A percentile compares a stretch with the other conserved stretches of the same genome.
Conservation (phyloP, 2,113 vertebrate species). For the mouse (Mus musculus) region DNA sequence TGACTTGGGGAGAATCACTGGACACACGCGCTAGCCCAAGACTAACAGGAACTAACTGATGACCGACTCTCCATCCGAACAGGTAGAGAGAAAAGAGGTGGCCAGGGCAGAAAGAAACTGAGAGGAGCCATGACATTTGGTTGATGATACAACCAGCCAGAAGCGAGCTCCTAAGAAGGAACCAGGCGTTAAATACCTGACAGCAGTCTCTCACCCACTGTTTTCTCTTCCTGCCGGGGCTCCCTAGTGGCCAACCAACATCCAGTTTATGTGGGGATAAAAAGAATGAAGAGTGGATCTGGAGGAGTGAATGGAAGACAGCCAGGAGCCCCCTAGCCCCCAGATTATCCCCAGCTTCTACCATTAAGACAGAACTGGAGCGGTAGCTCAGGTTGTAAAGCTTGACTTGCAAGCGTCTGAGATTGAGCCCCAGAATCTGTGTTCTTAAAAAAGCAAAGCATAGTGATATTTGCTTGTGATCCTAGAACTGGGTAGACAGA, state of each 20-base stretch:
- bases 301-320: background rate
- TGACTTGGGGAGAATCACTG: background rate
- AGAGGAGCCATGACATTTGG: background rate
- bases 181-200: background rate
- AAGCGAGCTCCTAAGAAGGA: background rate
- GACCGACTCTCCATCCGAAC: background rate
- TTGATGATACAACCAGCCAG: background rate
- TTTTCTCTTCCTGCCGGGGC: background rate
- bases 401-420: too few relatives aligned
- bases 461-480: too few relatives aligned
- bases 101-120: background rate
- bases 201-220: background rate
- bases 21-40: background rate
- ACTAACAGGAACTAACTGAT: background rate
- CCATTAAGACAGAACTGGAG: background rate
- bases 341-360: background rate
- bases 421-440: too few relatives aligned
- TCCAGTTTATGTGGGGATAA: background rate
- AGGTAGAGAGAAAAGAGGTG: background rate
- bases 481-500: too few relatives aligned
- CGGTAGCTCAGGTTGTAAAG: too few relatives aligned
- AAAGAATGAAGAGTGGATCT: background rate
- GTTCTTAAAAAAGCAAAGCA: too few relatives aligned
- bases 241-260: background rate
- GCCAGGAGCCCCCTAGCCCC: background rate